These are phyloP conservation scores for Popillia japonica DNA, from an alignment of 1,140 invertebrate species.

Conservation along the genomic window DNA sequence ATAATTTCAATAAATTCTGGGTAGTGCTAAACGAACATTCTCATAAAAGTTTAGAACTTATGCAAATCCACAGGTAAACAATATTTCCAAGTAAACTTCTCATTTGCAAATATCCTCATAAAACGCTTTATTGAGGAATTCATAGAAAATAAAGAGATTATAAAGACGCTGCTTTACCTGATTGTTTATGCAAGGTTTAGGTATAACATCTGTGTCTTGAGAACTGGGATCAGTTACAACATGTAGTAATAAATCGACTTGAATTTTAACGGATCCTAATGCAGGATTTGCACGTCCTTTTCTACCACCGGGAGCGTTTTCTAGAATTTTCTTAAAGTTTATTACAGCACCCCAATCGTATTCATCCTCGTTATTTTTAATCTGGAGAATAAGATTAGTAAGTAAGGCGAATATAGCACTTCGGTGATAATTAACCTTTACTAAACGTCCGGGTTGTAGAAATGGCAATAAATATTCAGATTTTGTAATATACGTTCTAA, in stretches of 20 bases:
- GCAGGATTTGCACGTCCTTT: slow-evolving; percentile 65
- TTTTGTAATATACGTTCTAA: slow-evolving; percentile 81
- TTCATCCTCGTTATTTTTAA: slow-evolving; percentile 84
- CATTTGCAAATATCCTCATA: not conserved
- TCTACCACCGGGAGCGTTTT: slow-evolving; percentile 58
- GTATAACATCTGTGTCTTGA: slow-evolving; percentile 65
- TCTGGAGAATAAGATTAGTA: slow-evolving; percentile 61
- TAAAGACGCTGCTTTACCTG: slow-evolving; percentile 60
- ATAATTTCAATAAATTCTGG: no score
- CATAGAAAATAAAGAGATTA: not conserved
- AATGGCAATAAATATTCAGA: slow-evolving; percentile 93
- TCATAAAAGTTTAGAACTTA: no score
- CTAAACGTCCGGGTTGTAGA: slow-evolving; percentile 90
- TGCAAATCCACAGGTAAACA: no score
- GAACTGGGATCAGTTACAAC: slow-evolving; percentile 67
- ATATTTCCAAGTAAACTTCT: no score
- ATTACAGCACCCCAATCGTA: slow-evolving; percentile 97
- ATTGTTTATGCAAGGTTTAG: slow-evolving; percentile 70
- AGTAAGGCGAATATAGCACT: slow-evolving; percentile 44
- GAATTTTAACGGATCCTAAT: slow-evolving; percentile 68
- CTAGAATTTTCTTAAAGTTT: slow-evolving; percentile 84
- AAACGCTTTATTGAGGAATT: not conserved
- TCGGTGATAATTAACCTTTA: slow-evolving; percentile 77
- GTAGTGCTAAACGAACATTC: no score
- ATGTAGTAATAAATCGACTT: slow-evolving; percentile 86